Percentiles rank a stretch among this genome's conserved stretches.
phyloP scores from a whole-genome alignment of 2,113 vertebrate genomes.

The Phalacrocorax aristotelis region DNA sequence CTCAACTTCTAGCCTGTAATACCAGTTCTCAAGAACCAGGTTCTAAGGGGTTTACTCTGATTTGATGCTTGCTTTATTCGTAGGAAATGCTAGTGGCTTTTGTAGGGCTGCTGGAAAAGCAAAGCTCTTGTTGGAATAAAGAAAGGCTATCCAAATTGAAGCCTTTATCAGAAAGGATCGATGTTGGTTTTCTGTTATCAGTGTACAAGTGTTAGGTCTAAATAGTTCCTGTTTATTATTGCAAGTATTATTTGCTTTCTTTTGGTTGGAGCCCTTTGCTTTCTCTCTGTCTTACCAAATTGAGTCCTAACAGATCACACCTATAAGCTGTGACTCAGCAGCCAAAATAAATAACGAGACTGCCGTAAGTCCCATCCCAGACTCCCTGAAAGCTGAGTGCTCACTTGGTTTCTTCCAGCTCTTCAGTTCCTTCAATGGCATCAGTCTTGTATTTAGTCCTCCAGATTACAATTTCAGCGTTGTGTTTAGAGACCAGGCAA shows the following conservation, averaged over 20 bases:
- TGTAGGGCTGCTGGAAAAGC: background rate
- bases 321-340: background rate
- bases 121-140: background rate
- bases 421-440: slow-evolving; percentile 69
- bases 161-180: background rate
- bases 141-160: background rate
- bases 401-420: slow-evolving; percentile 79
- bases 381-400: background rate
- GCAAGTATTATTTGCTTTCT: background rate
- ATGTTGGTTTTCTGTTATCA: background rate
- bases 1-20: background rate
- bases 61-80: background rate
- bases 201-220: background rate
- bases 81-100: background rate
- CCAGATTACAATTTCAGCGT: slow-evolving; percentile 71
- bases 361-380: background rate
- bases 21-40: background rate
- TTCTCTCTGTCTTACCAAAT: background rate
- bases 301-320: background rate
- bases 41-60: background rate
- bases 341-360: background rate
- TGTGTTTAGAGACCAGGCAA: slow-evolving; percentile 75
- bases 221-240: background rate
- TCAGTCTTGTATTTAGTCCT: slow-evolving; percentile 74
- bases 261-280: background rate